Evolutionary conservation across 2,113 vertebrate genomes (phyloP).

Genomic region (Amblyopsis rosae): DNA sequence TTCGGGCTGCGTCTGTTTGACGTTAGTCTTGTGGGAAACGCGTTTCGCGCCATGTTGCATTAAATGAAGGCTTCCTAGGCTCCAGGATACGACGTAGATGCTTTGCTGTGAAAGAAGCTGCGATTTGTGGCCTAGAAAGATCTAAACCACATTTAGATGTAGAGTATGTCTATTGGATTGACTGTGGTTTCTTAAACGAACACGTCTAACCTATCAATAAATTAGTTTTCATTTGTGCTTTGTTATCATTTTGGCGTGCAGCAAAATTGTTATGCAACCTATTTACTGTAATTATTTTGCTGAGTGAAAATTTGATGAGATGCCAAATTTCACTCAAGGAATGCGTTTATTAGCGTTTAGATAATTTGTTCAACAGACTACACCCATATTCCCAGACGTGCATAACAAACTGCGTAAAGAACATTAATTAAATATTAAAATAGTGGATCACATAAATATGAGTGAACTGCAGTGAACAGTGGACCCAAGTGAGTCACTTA

Average conservation of each 20-base stretch:
- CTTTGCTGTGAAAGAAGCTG: constrained; percentile 5
- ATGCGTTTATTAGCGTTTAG: constrained; percentile 55
- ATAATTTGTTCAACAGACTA: constrained; percentile 64
- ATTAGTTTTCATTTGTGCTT: constrained; percentile 22
- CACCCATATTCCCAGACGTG: constrained; percentile 57
- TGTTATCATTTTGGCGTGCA: constrained; percentile 18
- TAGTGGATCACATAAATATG: constrained; percentile 5
- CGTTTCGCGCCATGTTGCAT: constrained; percentile 57
- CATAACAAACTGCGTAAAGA: constrained; percentile 53
- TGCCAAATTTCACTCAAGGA: constrained; percentile 47
- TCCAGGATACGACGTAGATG: constrained; percentile 22
- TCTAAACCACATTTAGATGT: constrained; percentile 29
- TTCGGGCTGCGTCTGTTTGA: constrained; percentile 66
- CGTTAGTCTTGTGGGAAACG: constrained; percentile 73
- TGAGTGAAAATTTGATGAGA: constrained; percentile 43
- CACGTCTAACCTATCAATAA: constrained; percentile 30
- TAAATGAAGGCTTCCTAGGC: constrained; percentile 51
- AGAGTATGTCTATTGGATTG: constrained; percentile 13
- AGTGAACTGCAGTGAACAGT: not conserved
- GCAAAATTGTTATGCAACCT: constrained; percentile 19
- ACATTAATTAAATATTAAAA: constrained; percentile 33
- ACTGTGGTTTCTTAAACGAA: constrained; percentile 10
- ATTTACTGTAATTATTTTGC: constrained; percentile 14
- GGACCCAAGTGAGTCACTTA: too few species aligned
- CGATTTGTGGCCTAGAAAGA: not conserved